Conservation (phyloP, 2,797 vertebrate species). For the Sylvia borin region DNA sequence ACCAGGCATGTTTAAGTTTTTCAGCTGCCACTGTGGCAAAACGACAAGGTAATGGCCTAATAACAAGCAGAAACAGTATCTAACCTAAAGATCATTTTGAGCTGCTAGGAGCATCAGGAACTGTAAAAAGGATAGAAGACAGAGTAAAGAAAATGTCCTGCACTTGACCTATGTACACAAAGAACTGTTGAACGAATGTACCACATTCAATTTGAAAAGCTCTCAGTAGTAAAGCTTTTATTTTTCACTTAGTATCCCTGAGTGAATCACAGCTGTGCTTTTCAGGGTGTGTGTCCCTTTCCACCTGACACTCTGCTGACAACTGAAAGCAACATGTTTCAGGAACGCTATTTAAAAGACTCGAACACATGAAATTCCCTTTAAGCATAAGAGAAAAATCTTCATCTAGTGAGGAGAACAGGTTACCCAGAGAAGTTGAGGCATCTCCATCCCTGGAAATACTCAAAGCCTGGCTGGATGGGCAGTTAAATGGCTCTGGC, state of each 20-base stretch:
- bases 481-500: neutral
- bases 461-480: accelerated
- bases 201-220: neutral
- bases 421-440: neutral
- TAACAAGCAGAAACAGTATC: neutral
- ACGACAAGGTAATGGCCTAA: neutral
- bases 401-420: neutral
- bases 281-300: neutral
- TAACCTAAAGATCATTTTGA: neutral
- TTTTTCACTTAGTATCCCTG: no score
- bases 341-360: neutral
- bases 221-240: neutral
- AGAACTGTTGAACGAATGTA: neutral
- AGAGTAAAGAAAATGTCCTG: neutral
- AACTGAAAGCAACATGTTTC: neutral
- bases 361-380: neutral
- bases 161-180: neutral
- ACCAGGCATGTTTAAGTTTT: neutral
- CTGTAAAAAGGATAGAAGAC: neutral
- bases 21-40: neutral
- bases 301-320: neutral
- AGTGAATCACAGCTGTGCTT: neutral
- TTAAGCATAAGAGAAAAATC: neutral
- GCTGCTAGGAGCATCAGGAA: neutral
- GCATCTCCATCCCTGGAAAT: neutral